Evolutionary conservation across 2,113 vertebrate genomes (phyloP).

Genomic region (Gorsachius goisagi): DNA sequence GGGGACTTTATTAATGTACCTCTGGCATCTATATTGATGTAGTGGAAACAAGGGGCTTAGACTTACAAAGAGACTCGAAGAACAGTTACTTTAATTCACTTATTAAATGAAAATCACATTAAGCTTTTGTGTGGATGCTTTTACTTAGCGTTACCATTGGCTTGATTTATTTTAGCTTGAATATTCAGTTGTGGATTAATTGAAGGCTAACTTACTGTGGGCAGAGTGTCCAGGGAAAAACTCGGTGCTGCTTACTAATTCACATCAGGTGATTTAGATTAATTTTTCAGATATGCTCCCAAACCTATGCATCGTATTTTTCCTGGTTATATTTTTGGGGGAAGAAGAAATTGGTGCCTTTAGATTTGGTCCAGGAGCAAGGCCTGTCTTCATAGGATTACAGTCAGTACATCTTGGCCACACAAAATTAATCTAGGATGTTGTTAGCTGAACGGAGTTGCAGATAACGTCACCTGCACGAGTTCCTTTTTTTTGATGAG

Average conservation of each 20-base stretch:
- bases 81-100: not conserved
- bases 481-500: not conserved
- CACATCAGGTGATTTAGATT: not conserved
- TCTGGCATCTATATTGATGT: not conserved
- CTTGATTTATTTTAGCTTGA: not conserved
- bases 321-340: not conserved
- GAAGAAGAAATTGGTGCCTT: not conserved
- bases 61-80: not conserved
- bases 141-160: not conserved
- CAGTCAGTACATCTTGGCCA: not conserved
- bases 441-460: not conserved
- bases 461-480: not conserved
- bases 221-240: not conserved
- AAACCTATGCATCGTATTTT: not conserved
- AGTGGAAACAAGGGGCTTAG: not conserved
- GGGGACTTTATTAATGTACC: not conserved
- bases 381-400: not conserved
- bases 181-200: not conserved
- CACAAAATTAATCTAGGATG: not conserved
- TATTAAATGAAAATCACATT: slow-evolving; percentile 3
- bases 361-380: not conserved
- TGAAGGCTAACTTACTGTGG: not conserved
- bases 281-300: not conserved
- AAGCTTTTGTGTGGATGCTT: slow-evolving; percentile 2
- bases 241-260: not conserved